Base-by-base conservation (phyloP, 2,797 vertebrate species). In the Lutra lutra region DNA sequence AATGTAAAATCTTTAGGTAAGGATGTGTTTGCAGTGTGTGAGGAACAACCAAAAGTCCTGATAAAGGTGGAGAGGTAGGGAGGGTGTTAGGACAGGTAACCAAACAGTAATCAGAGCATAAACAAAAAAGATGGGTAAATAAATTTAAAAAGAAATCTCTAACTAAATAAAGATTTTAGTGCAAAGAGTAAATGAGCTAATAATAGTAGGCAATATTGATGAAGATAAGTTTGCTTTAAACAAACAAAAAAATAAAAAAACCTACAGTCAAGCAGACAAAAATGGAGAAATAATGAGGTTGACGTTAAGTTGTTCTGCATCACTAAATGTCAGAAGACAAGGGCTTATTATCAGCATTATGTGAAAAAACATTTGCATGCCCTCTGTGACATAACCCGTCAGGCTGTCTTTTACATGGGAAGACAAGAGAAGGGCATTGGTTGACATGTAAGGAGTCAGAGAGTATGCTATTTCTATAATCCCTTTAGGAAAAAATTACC, bases 291-390 rank as follows among this genome's bases (percentile, higher is more conserved):
- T 95, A 97, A 96, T 85, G 85, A 97, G 38, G 40, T 90, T 80
- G 62, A 77, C 23, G 27, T 91, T 87, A 95, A 54, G 21, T 54
- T 94, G 51, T 92, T 95, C 77, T 96, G n/a, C 72, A 94, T 75
- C 32, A 70, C 56, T 85, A 96, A 96, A 92, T 96, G 92, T 88
- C 88, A 94, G 40, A 94, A 90, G 90, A 96, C 84, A 94, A 88
- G 77, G 40, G 21, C 91, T 97, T 95, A 92, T 98, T 96, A 97
- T 87, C 86, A 79, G 51, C 25, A 88, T 90, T 95, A 94, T 88
- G 25, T 95, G 58, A 56, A 83, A 89, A 80, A 83, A 92, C 60
- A 48, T 68, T 54, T 58, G 38, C 46, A 25, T 94, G 77, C 66
- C 77, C 84, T 94, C 62, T 82, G 66, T 96, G 94, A 95, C 92